phyloP scores from a whole-genome alignment of 2,113 vertebrate genomes.

The Ceuthmochares aereus region DNA sequence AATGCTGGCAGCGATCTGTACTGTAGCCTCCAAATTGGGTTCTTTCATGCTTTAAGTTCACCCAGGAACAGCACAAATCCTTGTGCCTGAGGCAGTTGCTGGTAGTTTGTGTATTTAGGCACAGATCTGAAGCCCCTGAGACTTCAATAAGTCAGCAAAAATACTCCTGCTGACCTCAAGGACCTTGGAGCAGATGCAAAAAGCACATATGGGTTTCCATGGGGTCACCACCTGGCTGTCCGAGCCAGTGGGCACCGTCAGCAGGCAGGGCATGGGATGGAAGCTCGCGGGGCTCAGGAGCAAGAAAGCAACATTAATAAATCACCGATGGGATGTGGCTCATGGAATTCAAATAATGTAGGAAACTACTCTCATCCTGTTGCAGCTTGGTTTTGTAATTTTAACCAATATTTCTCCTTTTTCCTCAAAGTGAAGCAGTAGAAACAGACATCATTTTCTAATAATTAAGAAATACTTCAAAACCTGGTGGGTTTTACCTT shows the following conservation, averaged over 20 bases:
- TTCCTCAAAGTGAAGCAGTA: neutral
- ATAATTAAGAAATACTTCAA: neutral
- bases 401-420: neutral
- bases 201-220: neutral
- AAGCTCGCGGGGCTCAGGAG: neutral
- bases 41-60: neutral
- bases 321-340: neutral
- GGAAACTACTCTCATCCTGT: neutral
- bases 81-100: neutral
- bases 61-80: neutral
- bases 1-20: conserved; percentile 1
- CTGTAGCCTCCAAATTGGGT: neutral
- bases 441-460: neutral
- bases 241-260: neutral
- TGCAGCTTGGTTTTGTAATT: neutral
- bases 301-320: neutral
- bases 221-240: neutral
- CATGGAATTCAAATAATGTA: neutral
- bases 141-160: neutral
- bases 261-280: neutral
- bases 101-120: neutral
- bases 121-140: neutral
- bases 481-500: neutral
- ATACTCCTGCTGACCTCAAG: neutral
- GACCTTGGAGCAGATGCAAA: neutral